phyloP scores from a whole-genome alignment of 2,113 vertebrate genomes.

The Bos taurus region ARS-UCD2.0 NC_037344.1:31868001-31868500 shows the following conservation, averaged over 20 bases:
- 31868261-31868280: accelerated
- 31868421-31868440: not conserved
- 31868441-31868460: not conserved
- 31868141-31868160: too few relatives aligned
- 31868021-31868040: not conserved
- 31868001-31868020: not conserved
- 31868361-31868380: not conserved
- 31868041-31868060: not conserved
- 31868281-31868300: not conserved
- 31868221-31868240: too few relatives aligned
- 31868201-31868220: too few relatives aligned
- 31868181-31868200: too few relatives aligned
- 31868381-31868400: not conserved
- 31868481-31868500: not conserved
- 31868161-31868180: too few relatives aligned
- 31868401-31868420: not conserved
- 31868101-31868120: not conserved
- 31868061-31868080: not conserved
- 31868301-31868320: not conserved
- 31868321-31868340: not conserved
- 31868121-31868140: too few relatives aligned
- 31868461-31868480: not conserved
- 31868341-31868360: not conserved
- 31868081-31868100: not conserved
- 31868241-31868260: not conserved